phyloP scores from a whole-genome alignment of 2,113 vertebrate species.

The Dromiciops gliroides region DNA sequence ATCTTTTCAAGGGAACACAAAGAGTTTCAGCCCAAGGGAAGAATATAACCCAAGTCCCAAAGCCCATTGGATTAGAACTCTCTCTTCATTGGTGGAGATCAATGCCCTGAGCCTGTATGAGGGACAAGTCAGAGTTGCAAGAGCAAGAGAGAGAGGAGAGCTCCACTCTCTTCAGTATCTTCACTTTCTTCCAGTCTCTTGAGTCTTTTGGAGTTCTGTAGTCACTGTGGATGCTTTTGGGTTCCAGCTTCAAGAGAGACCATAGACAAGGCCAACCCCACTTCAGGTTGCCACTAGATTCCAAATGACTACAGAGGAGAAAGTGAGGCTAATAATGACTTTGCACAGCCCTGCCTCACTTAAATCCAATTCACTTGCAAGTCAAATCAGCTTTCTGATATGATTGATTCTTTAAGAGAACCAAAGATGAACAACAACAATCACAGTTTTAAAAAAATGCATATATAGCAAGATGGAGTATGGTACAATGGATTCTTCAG shows the following conservation, averaged over 20 bases:
- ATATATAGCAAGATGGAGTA: not conserved
- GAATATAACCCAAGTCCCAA: not conserved
- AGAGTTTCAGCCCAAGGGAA: not conserved
- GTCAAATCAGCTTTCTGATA: too few relatives aligned
- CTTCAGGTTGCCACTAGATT: not conserved
- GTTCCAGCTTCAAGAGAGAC: not conserved
- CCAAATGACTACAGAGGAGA: too few relatives aligned
- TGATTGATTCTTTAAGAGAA: too few relatives aligned
- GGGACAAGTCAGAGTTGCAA: not conserved
- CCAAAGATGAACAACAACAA: too few relatives aligned
- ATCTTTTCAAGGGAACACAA: not conserved
- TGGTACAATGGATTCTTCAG: not conserved
- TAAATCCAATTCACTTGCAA: too few relatives aligned
- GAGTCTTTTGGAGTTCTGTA: not conserved
- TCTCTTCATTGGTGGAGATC: not conserved
- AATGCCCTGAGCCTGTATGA: not conserved
- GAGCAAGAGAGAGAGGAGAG: not conserved
- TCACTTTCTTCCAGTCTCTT: not conserved
- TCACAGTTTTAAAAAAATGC: not conserved
- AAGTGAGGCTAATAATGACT: too few relatives aligned
- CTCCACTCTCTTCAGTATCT: not conserved
- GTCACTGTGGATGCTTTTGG: not conserved
- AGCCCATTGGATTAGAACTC: not conserved
- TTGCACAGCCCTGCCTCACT: too few relatives aligned
- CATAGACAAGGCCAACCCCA: not conserved